Conservation (phyloP, 2,888 invertebrate genomes). For the Plebejus melissa region DNA sequence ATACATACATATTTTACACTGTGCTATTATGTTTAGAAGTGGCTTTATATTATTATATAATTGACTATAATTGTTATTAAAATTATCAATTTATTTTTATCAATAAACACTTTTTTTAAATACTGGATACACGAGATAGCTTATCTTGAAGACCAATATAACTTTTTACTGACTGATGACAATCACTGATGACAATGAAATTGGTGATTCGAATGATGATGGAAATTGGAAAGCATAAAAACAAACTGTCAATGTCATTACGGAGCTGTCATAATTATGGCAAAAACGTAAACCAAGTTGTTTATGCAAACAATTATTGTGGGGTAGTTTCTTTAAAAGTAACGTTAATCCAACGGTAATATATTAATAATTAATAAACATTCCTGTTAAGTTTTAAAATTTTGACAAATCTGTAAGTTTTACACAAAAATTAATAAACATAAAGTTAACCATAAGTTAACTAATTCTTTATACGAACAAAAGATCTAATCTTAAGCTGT, state of each 20-base stretch:
- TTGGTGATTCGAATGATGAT: too few relatives aligned
- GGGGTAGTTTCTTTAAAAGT: neutral
- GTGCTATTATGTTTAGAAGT: neutral
- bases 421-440: neutral
- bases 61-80: neutral
- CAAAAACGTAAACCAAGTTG: neutral
- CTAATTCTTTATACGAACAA: conserved; percentile 21
- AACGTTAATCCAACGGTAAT: neutral
- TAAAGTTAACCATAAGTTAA: neutral
- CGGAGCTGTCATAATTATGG: too few relatives aligned
- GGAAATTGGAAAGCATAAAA: neutral
- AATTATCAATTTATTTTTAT: conserved; percentile 1
- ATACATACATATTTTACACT: too few relatives aligned
- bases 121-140: neutral
- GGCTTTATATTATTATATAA: neutral
- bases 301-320: neutral
- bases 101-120: neutral
- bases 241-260: neutral
- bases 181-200: too few relatives aligned
- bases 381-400: neutral
- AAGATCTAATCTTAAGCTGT: conserved; percentile 36
- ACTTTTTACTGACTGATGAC: neutral
- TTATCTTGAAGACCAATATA: neutral
- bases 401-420: neutral
- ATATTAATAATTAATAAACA: neutral